Evolutionary conservation across 2,797 vertebrate species (phyloP), one percentile per base, ranked within the genome.

Genomic region (Astyanax mexicanus): DNA sequence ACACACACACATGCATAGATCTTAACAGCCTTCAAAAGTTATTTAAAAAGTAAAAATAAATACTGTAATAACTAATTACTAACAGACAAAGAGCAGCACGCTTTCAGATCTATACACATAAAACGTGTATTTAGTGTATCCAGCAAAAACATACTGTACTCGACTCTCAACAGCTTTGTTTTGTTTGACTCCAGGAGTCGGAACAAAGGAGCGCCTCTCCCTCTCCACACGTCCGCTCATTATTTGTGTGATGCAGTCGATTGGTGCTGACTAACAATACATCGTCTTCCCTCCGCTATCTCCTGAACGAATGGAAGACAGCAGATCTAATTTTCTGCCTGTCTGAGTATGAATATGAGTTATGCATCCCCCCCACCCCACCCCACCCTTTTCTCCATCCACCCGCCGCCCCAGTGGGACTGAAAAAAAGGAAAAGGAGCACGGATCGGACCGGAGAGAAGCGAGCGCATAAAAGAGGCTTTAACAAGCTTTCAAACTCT

Each of bases 281-380:
- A 37, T 85, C 87, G 89, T 89, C 87, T 86, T 88, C 47, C 68
- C 72, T 80, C 74, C 77, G 84, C 84, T 78, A 87, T 91, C 91
- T 90, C 82, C 88, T 88, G 88, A 92, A 90, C 81, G 86, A 88
- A 89, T 87, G 86, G 84, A 88, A 84, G 86, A 85, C 84, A 77
- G 86, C 83, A 84, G 80, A 84, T 88, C 89, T 90, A 91, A 94
- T 94, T 92, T 93, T 93, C 92, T 94, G 91, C 91, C 89, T 93
- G 92, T 93, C 93, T 93, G 92, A 89, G 89, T 92, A 86, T 78
- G 72, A 86, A 88, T 87, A 86, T 92, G 91, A 93, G 90, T 92
- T 92, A 90, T 83, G 72, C 79, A 76, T 84, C 85, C 85, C 85
- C 87, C 78, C 86, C n/a, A n/a, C n/a, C n/a, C n/a, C n/a, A n/a